Base-by-base conservation (phyloP, 1,140 invertebrate genomes). In the Aphelinus atriplicis region DNA sequence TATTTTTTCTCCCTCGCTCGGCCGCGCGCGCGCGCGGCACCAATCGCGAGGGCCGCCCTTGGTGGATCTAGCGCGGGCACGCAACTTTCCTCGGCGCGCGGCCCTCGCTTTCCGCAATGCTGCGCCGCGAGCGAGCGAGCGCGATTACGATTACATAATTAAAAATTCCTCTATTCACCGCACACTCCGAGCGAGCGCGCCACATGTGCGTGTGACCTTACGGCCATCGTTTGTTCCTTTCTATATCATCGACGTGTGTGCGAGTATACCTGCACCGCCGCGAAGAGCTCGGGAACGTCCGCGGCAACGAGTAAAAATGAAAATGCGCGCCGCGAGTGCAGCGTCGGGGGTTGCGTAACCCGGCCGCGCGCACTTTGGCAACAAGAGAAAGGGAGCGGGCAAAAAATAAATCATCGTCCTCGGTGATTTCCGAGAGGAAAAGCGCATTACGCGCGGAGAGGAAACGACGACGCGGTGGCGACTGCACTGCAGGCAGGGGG, bases 121-220 rank as follows among this genome's bases (percentile, higher is more conserved):
- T 26, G 26, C 26, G 26, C 26, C 26, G 26, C 1, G 48, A 26
- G 2, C 46, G 7, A 2, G 3, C 47, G 53, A 10, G 58, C 53
- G 62, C 58, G 50, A 69, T 60, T 48, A 58, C 47, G 7, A 58
- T 69, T 69, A 60, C 56, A 60, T 60, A 69, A 69, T 69, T 69
- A 50, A 48, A 60, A 60, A 69, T 69, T 57, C 61, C 61, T 63
- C 61, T 46, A 63, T 63, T 63, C 61, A 63, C 26, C 26, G 26
- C 26, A 26, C 26, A 26, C 26, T 26, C 26, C 26, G 26, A 26
- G 26, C 26, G 26, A 26, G 26, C 26, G 26, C 26, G 26, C 26
- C 26, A 26, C 26, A 26, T 26, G 26, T 26, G 26, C 26, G 26
- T 26, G 26, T 26, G 26, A 26, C 26, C 26, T 26, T 26, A 26